Conservation (phyloP, 2,113 vertebrate genomes). For the Tupaia chinensis region DNA sequence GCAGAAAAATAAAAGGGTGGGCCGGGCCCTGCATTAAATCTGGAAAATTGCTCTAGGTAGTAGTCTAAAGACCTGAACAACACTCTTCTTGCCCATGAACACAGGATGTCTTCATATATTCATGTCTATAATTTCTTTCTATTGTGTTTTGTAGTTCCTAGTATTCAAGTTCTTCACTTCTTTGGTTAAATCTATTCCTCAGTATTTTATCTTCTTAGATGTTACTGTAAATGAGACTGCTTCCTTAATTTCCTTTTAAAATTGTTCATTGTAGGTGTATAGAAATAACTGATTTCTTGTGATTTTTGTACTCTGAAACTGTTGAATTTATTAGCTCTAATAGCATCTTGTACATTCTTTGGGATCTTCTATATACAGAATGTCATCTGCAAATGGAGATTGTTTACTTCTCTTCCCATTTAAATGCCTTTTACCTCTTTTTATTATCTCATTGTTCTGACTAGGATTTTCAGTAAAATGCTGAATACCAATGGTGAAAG, state of each 20-base stretch:
- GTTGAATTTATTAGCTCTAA: neutral
- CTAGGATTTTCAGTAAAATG: neutral
- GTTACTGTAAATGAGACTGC: neutral
- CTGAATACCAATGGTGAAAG: neutral
- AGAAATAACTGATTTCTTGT: conserved; percentile 31
- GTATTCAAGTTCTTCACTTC: neutral
- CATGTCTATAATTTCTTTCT: neutral
- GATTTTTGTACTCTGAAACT: neutral
- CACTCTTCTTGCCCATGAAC: neutral
- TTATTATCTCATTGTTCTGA: neutral
- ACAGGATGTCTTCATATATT: neutral
- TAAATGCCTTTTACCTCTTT: neutral
- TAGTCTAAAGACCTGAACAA: neutral
- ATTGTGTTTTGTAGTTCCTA: neutral
- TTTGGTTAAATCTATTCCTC: neutral
- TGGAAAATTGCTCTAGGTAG: neutral
- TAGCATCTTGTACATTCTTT: neutral
- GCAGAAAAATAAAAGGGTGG: neutral
- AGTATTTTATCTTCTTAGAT: neutral
- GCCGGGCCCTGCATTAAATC: neutral
- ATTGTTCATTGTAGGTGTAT: neutral
- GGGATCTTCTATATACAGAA: neutral
- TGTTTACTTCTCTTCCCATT: conserved; percentile 21
- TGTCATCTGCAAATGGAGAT: neutral
- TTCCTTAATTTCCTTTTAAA: neutral